Evolutionary conservation across 2,888 invertebrate genomes (phyloP).

Genomic region (Spicauda simplicius): DNA sequence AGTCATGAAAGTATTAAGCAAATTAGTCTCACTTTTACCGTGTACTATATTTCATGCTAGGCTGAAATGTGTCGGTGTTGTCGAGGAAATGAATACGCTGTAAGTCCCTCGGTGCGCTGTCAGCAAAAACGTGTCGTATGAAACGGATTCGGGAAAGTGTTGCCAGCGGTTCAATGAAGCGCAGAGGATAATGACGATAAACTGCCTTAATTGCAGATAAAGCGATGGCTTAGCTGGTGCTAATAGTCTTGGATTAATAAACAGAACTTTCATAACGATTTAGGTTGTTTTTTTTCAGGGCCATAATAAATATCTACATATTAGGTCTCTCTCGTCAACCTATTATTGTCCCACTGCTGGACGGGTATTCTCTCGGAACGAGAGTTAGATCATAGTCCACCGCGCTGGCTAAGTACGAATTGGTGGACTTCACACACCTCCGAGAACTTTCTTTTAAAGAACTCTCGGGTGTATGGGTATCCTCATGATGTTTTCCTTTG

Average conservation of each 20-base stretch:
- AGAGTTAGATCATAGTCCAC: too few relatives aligned
- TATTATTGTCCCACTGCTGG: too few relatives aligned
- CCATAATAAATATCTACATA: too few relatives aligned
- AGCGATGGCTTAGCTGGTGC: conserved; percentile 1
- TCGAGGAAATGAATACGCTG: conserved; percentile 34
- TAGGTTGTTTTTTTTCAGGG: too few relatives aligned
- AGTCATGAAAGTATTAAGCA: background rate
- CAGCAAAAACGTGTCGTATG: conserved; percentile 32
- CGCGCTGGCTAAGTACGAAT: too few relatives aligned
- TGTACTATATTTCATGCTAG: conserved; percentile 25
- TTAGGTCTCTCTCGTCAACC: too few relatives aligned
- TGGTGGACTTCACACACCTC: too few relatives aligned
- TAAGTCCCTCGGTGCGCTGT: conserved; percentile 11
- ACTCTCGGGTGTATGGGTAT: too few relatives aligned
- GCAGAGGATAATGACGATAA: conserved; percentile 34
- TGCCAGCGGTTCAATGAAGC: conserved; percentile 33
- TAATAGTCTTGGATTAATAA: conserved; percentile 6
- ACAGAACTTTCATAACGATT: background rate
- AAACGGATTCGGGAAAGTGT: conserved; percentile 33
- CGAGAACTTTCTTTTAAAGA: too few relatives aligned
- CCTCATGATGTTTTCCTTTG: too few relatives aligned
- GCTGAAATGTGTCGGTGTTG: conserved; percentile 27
- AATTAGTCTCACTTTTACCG: conserved; percentile 6
- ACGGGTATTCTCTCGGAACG: too few relatives aligned
- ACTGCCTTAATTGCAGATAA: conserved; percentile 34